Base-by-base conservation (phyloP, 2,888 invertebrate species). In the Caenorhabditis afra region DNA sequence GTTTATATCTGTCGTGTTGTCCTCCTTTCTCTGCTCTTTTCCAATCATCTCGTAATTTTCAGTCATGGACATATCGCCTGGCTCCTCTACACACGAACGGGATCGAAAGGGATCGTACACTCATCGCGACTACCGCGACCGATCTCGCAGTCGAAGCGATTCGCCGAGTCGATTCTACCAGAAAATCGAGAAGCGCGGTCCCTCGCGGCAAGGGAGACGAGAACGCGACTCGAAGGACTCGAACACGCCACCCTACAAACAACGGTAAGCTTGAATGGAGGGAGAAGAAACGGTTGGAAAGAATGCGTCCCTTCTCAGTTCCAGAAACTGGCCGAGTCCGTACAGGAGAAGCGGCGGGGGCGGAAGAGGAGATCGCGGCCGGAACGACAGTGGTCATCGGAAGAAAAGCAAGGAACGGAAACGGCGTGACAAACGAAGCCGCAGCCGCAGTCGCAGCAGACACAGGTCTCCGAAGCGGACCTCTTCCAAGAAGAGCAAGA, bases 51-150 rank as follows among this genome's bases (percentile, higher is more conserved):
- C 37, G 7, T 0, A 3, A 3, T 37, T 62, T 71, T 57, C 71
- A 71, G 71, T 57, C 55, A 77, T 77, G 76, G 76, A 77, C 7
- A 65, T 59, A 11, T 77, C 76, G 47, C 76, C 76, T 8, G 64
- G 68, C 59, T 77, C 76, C 12, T 68, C 76, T 8, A 35, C 50
- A 14, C 57, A 58, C 16, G 70, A 70, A 39, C 22, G 58, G 58
- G 77, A 77, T 18, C 20, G 66, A 23, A 59, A 55, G 59, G 61
- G 62, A 2, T 62, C 62, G n/a, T 18, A 62, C 23, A 22, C 52
- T 1, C 64, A 70, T 22, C 64, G 76, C 22, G 75, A 75, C 11
- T 50, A 70, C 41, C 68, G 76, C 5, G 76, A 76, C 50, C 61
- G 75, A 7, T 55, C 67, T 0, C 61, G 68, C 14, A 77, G 68